Evolutionary conservation across 2,888 invertebrate species (phyloP), one percentile per base, ranked within the genome.

Genomic region (Luperina nickerlii): DNA sequence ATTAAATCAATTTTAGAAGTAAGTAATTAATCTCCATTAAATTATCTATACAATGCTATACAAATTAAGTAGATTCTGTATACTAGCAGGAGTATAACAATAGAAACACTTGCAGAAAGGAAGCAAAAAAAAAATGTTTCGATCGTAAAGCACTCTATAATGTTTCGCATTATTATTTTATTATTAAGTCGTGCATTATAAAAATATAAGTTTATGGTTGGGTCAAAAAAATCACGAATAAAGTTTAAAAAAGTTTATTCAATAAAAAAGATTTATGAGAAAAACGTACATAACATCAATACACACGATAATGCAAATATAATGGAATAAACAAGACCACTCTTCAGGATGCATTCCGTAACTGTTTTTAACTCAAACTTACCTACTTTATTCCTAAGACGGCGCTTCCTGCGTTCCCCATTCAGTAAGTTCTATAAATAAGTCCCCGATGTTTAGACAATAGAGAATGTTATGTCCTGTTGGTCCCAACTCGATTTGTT

Each of bases 271-370:
- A 91, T 83, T 92, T 92, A 92, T 91, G 93, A 90, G 90, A 91
- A 93, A 90, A 94, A 92, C 92, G 89, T 92, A 94, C 93, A 92
- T 93, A 90, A 93, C 92, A 95, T 91, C 91, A 94, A 94, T 92
- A 94, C 93, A 94, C 94, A 93, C 93, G 86, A 93, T 93, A 94
- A 94, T 94, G 93, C 93, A 94, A 93, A 92, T 92, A 94, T 88
- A 92, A 91, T 94, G 95, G 94, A 95, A 95, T 95, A 94, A 92
- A 93, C 90, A 92, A 91, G 90, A 93, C 87, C 90, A 92, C 90
- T 90, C 89, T 81, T 84, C 89, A 89, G 89, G 90, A 92, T 87
- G 89, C 87, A 90, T 92, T 92, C 90, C 90, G 89, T 90, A 91
- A 91, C 90, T 86, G 87, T 89, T 87, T 87, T 81, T 38, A 83